phyloP scores from a whole-genome alignment of 1,140 invertebrate genomes.

The Copidosoma floridanum region DNA sequence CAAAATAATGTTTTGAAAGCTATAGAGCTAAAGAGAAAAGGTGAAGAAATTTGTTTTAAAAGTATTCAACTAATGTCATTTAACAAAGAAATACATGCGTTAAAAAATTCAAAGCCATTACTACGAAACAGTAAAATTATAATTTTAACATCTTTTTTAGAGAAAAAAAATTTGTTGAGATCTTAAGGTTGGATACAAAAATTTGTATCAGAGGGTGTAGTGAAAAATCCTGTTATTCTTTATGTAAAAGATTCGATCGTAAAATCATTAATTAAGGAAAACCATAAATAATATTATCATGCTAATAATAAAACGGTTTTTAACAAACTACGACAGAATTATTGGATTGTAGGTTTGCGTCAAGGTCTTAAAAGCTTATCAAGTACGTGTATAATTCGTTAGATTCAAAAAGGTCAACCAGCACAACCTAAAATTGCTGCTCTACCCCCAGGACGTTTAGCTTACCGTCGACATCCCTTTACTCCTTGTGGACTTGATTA shows the following conservation, averaged over 20 bases:
- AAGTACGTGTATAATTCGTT: neutral
- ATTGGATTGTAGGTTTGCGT: constrained; percentile 29
- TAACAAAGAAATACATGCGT: neutral
- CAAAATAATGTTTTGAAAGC: neutral
- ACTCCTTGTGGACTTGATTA: constrained; percentile 38
- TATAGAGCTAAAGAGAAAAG: neutral
- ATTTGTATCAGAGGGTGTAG: neutral
- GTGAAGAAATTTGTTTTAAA: neutral
- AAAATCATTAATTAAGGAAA: constrained; percentile 17
- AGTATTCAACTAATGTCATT: neutral
- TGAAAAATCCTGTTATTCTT: constrained; percentile 7
- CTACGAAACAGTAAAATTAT: neutral
- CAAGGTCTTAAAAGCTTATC: neutral
- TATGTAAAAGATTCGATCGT: neutral
- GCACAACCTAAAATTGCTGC: constrained; percentile 2
- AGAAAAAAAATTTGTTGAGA: neutral
- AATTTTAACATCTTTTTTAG: neutral
- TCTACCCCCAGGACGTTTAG: constrained; percentile 9
- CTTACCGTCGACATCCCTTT: constrained; percentile 30
- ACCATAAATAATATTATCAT: constrained; percentile 26
- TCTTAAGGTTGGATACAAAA: neutral
- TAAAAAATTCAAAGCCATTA: neutral
- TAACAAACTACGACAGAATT: constrained; percentile 32
- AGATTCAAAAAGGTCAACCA: neutral
- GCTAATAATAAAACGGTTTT: constrained; percentile 29